Percentiles rank a stretch among this genome's conserved stretches.
Evolutionary conservation across 2,888 invertebrate species (phyloP).

Genomic region (Azorinus chamasolen): DNA sequence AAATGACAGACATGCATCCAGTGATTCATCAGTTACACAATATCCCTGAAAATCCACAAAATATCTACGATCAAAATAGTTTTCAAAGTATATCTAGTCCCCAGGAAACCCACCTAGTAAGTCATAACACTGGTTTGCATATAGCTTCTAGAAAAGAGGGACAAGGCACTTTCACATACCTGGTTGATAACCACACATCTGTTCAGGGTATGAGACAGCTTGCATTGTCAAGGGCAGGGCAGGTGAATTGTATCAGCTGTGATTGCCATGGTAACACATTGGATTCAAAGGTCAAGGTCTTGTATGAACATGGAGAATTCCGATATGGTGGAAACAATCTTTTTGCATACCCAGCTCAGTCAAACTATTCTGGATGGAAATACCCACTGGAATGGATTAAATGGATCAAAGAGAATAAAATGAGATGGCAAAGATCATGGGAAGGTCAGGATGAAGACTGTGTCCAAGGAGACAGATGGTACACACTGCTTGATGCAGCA

Average conservation of each 20-base stretch:
- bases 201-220: constrained; percentile 96
- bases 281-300: constrained; percentile 8
- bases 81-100: no score
- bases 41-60: neutral
- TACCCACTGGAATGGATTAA: constrained; percentile 93
- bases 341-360: constrained; percentile 96
- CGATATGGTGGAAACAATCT: constrained; percentile 86
- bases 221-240: constrained; percentile 85
- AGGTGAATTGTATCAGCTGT: constrained; percentile 73
- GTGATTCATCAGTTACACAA: no score
- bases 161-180: constrained; percentile 91
- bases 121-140: no score
- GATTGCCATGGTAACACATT: constrained; percentile 56
- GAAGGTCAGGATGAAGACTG: constrained; percentile 9
- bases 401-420: constrained; percentile 89
- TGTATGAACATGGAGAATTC: constrained; percentile 21
- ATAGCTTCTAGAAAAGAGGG: neutral
- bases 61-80: neutral
- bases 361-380: constrained; percentile 97
- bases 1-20: no score
- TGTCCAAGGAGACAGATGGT: constrained; percentile 70
- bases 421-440: constrained; percentile 67
- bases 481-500: constrained; percentile 94
- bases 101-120: no score
- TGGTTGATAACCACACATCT: constrained; percentile 97